phyloP scores from a whole-genome alignment of 2,888 invertebrate genomes.

The Boloria euphrosyne region DNA sequence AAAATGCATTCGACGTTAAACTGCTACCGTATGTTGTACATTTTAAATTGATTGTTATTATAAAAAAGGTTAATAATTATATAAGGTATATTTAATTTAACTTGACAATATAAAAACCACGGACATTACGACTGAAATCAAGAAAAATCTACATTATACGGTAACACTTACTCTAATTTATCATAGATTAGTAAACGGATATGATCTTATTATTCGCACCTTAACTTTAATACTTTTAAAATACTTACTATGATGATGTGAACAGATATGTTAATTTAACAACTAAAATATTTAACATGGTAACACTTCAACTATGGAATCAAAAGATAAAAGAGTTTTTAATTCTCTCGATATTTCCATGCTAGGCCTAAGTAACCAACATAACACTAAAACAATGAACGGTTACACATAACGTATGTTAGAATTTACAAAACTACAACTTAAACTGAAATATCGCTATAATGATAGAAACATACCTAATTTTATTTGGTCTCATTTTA shows the following conservation, averaged over 20 bases:
- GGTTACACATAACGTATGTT: slow-evolving; percentile 69
- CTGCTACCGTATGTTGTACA: slow-evolving; percentile 11
- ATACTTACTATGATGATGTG: slow-evolving; percentile 69
- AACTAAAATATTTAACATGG: slow-evolving; percentile 73
- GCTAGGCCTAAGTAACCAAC: slow-evolving; percentile 41
- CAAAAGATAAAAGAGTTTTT: background rate
- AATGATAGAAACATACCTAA: slow-evolving; percentile 72
- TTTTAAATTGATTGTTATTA: too few relatives aligned
- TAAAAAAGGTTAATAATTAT: background rate
- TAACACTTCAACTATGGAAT: slow-evolving; percentile 66
- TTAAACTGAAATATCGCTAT: slow-evolving; percentile 66
- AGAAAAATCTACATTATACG: background rate
- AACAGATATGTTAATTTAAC: slow-evolving; percentile 68
- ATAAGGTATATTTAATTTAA: too few relatives aligned
- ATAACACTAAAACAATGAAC: slow-evolving; percentile 56
- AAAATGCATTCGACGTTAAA: slow-evolving; percentile 32
- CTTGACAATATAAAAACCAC: background rate
- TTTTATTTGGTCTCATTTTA: slow-evolving; percentile 82
- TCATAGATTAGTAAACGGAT: slow-evolving; percentile 30
- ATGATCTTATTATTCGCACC: slow-evolving; percentile 47
- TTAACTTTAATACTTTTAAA: slow-evolving; percentile 62
- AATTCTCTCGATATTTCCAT: slow-evolving; percentile 17
- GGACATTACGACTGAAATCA: too few relatives aligned
- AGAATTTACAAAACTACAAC: slow-evolving; percentile 77
- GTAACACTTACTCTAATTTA: slow-evolving; percentile 8